These are phyloP conservation scores for Thripadectes ignobilis DNA, from an alignment of 2,797 vertebrate genomes.

Conservation along the genomic window DNA sequence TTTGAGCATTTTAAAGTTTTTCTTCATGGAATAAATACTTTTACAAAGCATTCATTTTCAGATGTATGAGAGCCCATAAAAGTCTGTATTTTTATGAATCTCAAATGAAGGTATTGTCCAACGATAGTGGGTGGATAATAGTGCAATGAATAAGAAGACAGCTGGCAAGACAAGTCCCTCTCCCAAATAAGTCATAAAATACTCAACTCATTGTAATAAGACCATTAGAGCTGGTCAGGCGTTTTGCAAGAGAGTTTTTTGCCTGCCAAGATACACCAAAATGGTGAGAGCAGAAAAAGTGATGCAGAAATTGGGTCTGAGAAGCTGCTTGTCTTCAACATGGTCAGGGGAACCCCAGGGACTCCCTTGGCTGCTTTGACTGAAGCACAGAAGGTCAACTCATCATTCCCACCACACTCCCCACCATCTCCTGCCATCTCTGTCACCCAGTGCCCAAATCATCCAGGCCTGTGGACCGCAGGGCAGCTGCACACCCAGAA, in stretches of 20 bases:
- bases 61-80: neutral
- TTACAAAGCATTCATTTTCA: constrained; percentile 1
- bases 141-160: constrained; percentile 1
- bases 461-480: neutral
- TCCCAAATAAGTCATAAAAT: neutral
- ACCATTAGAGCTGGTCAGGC: neutral
- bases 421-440: neutral
- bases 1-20: neutral
- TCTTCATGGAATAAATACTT: neutral
- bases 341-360: neutral
- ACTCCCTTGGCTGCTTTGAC: neutral
- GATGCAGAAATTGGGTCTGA: neutral
- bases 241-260: constrained; percentile 2
- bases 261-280: neutral
- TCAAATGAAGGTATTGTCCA: constrained; percentile 29
- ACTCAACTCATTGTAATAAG: neutral
- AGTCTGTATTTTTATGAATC: neutral
- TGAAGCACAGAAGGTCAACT: neutral
- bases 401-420: neutral
- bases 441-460: neutral
- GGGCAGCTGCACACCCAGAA: neutral
- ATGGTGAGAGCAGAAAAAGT: neutral
- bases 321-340: neutral
- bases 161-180: neutral
- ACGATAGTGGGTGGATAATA: neutral